A percentile compares a stretch with the other conserved stretches of the same genome.
Conservation (phyloP, 2,113 vertebrate species). For the Marcusenius ussheri region DNA sequence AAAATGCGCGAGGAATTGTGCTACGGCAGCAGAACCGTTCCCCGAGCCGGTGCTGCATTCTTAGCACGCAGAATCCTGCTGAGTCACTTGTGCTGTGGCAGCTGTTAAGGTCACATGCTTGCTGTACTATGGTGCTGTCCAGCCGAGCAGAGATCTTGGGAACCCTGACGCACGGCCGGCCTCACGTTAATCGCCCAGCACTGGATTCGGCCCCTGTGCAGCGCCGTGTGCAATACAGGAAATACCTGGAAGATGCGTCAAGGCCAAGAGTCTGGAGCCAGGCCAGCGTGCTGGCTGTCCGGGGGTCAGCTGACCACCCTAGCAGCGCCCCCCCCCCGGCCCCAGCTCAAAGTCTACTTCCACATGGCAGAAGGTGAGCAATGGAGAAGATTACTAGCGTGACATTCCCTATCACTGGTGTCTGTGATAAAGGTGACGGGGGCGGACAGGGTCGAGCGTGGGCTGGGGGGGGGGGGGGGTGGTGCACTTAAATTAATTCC, state of each 20-base stretch:
- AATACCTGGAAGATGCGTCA: neutral
- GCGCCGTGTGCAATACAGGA: neutral
- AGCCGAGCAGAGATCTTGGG: neutral
- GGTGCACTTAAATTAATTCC: slow-evolving; percentile 16
- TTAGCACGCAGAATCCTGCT: neutral
- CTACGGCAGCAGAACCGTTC: neutral
- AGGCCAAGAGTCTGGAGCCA: neutral
- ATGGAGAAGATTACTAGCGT: neutral
- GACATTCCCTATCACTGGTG: neutral
- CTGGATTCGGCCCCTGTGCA: neutral
- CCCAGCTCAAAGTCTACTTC: neutral
- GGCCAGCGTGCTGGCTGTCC: neutral
- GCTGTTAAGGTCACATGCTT: neutral
- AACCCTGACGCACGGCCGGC: neutral
- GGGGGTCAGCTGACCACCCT: neutral
- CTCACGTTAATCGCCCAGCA: neutral
- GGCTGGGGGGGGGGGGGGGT: neutral
- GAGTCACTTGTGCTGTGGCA: neutral
- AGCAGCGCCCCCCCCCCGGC: neutral
- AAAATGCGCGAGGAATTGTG: neutral
- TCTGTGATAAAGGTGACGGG: neutral
- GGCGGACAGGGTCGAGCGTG: neutral
- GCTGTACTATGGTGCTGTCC: neutral
- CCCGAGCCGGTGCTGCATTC: neutral
- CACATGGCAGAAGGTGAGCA: neutral